phyloP scores from a whole-genome alignment of 1,140 invertebrate genomes.

The Saccostrea echinata region DNA sequence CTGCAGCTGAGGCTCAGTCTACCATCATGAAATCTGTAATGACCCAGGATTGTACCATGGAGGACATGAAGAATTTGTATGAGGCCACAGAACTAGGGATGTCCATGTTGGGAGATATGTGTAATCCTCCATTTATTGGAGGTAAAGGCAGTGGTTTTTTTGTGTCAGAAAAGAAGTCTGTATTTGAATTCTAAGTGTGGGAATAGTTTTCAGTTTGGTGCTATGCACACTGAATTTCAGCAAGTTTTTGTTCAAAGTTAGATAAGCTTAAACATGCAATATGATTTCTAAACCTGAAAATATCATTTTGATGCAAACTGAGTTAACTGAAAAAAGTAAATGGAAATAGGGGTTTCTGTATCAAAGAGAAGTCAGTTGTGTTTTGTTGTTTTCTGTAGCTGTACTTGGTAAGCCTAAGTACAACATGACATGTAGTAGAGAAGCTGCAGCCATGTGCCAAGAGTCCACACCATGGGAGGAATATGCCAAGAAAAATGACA shows the following conservation, averaged over 20 bases:
- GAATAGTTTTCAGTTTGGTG: too few relatives aligned
- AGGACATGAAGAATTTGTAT: conserved; percentile 24
- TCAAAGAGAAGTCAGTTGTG: too few relatives aligned
- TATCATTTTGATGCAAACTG: too few relatives aligned
- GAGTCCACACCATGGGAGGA: not conserved
- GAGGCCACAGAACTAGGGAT: not conserved
- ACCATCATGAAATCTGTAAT: not conserved
- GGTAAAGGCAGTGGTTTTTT: not conserved
- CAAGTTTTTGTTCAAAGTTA: too few relatives aligned
- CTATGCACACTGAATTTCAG: too few relatives aligned
- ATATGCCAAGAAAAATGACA: not conserved
- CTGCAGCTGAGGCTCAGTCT: conserved; percentile 30
- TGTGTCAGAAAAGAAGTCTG: too few relatives aligned
- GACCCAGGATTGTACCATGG: conserved; percentile 45
- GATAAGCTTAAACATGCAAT: too few relatives aligned
- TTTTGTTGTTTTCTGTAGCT: not conserved
- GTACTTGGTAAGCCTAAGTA: not conserved
- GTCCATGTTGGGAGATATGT: conserved; percentile 41
- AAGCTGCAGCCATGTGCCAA: conserved; percentile 26
- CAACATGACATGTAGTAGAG: conserved; percentile 37
- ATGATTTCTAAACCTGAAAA: too few relatives aligned
- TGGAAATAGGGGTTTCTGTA: too few relatives aligned
- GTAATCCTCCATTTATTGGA: not conserved
- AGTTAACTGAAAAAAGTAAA: too few relatives aligned
- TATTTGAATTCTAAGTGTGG: too few relatives aligned